A percentile compares a stretch with the other conserved stretches of the same genome.
These are phyloP conservation scores for Drosophila percnosoma DNA, from an alignment of 2,888 invertebrate genomes.

Conservation along the genomic window DNA sequence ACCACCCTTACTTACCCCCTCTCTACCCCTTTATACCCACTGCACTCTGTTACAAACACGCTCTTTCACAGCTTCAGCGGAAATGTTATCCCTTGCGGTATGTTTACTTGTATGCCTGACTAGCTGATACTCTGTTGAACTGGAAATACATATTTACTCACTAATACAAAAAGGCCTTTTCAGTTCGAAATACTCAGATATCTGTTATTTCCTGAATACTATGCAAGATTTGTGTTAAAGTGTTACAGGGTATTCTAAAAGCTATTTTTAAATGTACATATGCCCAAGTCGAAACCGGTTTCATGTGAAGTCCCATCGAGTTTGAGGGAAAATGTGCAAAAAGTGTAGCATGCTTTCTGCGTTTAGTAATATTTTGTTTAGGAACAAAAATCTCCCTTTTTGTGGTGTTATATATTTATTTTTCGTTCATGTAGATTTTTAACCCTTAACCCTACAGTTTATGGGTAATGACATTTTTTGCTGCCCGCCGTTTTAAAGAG, in stretches of 20 bases:
- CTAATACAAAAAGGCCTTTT: background rate
- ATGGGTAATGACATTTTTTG: conserved; percentile 42
- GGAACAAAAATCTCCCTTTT: background rate
- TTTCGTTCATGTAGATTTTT: conserved; percentile 11
- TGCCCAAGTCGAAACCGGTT: background rate
- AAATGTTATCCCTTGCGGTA: background rate
- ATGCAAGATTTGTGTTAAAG: background rate
- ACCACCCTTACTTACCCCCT: background rate
- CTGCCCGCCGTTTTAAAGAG: conserved; percentile 13
- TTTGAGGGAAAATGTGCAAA: conserved; percentile 10
- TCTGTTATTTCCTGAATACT: background rate
- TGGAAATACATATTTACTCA: background rate
- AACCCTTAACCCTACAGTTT: conserved; percentile 17
- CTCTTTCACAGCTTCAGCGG: background rate
- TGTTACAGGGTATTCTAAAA: conserved; percentile 9
- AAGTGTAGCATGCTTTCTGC: conserved; percentile 27
- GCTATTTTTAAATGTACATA: background rate
- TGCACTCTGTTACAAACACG: background rate
- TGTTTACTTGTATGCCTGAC: background rate
- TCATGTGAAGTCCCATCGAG: conserved; percentile 6
- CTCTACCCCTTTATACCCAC: background rate
- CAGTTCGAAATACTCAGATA: background rate
- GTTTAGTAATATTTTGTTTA: background rate
- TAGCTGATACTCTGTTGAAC: background rate
- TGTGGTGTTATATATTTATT: background rate